Base-by-base conservation (phyloP, 2,797 vertebrate genomes). In the Pyrocephalus nanus region DNA sequence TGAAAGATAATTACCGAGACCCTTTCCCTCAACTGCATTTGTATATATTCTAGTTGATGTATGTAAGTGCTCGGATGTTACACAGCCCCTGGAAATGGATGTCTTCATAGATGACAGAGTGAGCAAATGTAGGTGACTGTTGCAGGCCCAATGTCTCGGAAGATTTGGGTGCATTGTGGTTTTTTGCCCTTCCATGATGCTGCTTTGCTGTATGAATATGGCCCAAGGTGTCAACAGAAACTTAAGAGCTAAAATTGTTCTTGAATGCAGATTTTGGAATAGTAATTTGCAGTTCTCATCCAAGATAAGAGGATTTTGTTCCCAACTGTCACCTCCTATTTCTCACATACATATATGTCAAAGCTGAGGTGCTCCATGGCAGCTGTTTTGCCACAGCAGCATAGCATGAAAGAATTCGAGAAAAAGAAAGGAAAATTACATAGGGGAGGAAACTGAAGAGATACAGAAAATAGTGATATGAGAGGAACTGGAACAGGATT, bases 1-100 rank as follows among this genome's bases (percentile, higher is more conserved):
- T 83, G 93, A 90, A 95, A 95, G 92, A 91, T 94, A 96, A 96
- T 96, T 96, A 97, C 73, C 91, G 75, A 96, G 90, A 73, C 4
- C 89, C 87, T 48, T 94, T 86, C 43, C 77, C 32, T 90, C 76
- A 90, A 18, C 30, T 62, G 34, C 36, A 58, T 96, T 94, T 85
- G 75, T 78, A 91, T 93, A 93, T 91, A 88, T 74, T 86, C 57
- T 65, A 6, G 34, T 69, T 80, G 71, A 79, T 94, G 16, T 57
- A 38, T 27, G 15, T 43, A 75, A 93, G 30, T 48, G 40, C 47
- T 94, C 66, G 51, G 42, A 73, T 74, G 38, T 77, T 86, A 86
- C 38, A 60, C 6, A 90, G 57, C 10, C 21, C 58, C 50, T 9
- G 10, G 32, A 88, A 92, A 77, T 53, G 7, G 5, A 16, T 66